Base-by-base conservation (phyloP, 1,140 invertebrate species). In the Orius insidiosus region DNA sequence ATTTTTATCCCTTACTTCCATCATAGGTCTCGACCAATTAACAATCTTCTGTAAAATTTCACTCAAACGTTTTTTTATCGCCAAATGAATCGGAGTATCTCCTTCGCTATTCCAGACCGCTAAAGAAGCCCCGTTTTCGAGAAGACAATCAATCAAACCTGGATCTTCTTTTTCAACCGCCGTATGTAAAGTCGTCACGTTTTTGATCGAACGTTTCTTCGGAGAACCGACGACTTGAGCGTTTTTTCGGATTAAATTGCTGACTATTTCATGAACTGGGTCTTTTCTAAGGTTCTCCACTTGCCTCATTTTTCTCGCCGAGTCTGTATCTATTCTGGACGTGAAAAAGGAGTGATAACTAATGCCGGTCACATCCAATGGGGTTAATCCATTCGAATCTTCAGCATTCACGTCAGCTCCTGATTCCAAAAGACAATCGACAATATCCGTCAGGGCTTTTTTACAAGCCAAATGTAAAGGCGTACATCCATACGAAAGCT, bases 381-480 rank as follows among this genome's bases (percentile, higher is more conserved):
- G 62, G 1, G 62, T 64, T 32, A 65, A 55, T 1, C 65, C 65
- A 0, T 58, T 51, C 7, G 47, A 48, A 52, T 68, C 67, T 40
- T 59, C 53, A n/a, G 61, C 51, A 16, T 43, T 48, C 30, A 80
- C 66, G 58, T 79, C 70, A 38, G 77, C 78, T 13, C 76, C 78
- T 52, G 72, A 68, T 54, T 78, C 72, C 4, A 86, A 58, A 8
- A 84, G 65, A n/a, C 80, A 56, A n/a, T 66, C 63, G 0, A 80
- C 74, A 16, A 68, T 68, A 1, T 61, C 55, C 13, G 59, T 59
- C 69, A 68, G 70, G 1, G 60, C 71, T 51, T 73, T 72, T 53
- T 71, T 70, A 6, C 76, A 74, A 1, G 85, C 84, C 58, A 85
- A 85, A 61, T 87, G 81, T 5, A 89, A 61, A 1, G 82, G 71